Base-by-base conservation (phyloP, 1,140 invertebrate species). In the Eciton burchellii region DNA sequence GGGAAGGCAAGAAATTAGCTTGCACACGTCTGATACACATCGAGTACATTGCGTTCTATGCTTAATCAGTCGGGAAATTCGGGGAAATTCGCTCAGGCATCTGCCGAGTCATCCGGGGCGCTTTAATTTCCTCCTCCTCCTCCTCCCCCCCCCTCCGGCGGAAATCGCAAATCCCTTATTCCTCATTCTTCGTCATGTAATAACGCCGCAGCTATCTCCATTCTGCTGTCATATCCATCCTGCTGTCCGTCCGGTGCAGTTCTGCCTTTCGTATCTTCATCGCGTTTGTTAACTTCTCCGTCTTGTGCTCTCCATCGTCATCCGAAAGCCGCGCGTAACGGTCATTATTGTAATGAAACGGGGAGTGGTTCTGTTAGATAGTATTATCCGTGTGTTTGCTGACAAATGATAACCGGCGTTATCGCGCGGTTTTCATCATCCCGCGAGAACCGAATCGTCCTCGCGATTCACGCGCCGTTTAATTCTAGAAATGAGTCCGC, bases 61-160 rank as follows among this genome's bases (percentile, higher is more conserved):
- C 35, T 35, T 35, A 35, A 35, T 35, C 6, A 35, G n/a, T n/a
- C 35, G 35, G 35, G 2, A 90, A 91, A 90, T 90, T 88, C 85
- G 83, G 77, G 77, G 56, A 87, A 91, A 76, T 90, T 91, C 79
- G 70, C 87, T 84, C 56, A 29, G 52, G 71, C 65, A 76, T 68
- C 74, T 68, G 70, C 74, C 85, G 84, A n/a, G n/a, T n/a, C n/a
- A 71, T 59, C 83, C 77, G 49, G 73, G 29, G 60, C 49, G 83
- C n/a, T 79, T 73, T 57, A 73, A 86, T 60, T 65, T 43, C 41
- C n/a, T n/a, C n/a, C n/a, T n/a, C n/a, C n/a, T n/a, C n/a, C n/a
- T n/a, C n/a, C n/a, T n/a, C n/a, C n/a, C n/a, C n/a, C n/a, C n/a
- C n/a, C 12, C 49, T 26, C 41, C 54, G 29, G 3, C 41, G 14